Conservation (phyloP, 2,113 vertebrate species). For the Hippolais icterina region DNA sequence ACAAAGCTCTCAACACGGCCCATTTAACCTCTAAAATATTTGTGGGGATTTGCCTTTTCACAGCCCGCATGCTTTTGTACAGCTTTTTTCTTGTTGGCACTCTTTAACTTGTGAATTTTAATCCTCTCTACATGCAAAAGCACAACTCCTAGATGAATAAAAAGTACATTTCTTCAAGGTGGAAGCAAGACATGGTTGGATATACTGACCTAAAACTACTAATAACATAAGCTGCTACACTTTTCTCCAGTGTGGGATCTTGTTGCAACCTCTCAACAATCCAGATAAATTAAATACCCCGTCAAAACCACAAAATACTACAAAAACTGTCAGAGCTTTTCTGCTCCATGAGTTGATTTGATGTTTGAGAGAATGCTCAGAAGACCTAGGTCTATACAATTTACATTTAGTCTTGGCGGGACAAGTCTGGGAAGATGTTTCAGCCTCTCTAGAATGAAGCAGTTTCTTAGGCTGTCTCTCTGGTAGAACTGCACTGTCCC, state of each 20-base stretch:
- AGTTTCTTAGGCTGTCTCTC: not conserved
- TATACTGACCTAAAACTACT: not conserved
- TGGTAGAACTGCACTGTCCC: conserved; percentile 28
- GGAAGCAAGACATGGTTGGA: not conserved
- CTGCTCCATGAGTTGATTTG: not conserved
- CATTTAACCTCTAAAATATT: not conserved
- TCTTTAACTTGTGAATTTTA: not conserved
- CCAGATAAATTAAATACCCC: not conserved
- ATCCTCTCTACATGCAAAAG: not conserved
- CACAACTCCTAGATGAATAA: not conserved
- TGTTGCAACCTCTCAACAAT: not conserved
- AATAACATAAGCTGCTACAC: not conserved
- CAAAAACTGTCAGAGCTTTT: not conserved
- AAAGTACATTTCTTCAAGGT: not conserved
- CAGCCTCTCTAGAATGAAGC: not conserved
- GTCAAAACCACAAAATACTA: not conserved
- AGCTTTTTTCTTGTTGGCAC: not conserved
- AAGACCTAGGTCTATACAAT: not conserved
- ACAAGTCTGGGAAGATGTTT: not conserved
- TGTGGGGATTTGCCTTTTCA: not conserved
- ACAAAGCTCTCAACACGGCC: not conserved
- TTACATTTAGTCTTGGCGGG: not conserved
- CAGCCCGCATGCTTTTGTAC: not conserved
- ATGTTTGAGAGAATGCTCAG: not conserved
- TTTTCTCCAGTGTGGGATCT: not conserved